Evolutionary conservation across 1,140 invertebrate species (phyloP).

Genomic region (Drosophila lacertosa): DNA sequence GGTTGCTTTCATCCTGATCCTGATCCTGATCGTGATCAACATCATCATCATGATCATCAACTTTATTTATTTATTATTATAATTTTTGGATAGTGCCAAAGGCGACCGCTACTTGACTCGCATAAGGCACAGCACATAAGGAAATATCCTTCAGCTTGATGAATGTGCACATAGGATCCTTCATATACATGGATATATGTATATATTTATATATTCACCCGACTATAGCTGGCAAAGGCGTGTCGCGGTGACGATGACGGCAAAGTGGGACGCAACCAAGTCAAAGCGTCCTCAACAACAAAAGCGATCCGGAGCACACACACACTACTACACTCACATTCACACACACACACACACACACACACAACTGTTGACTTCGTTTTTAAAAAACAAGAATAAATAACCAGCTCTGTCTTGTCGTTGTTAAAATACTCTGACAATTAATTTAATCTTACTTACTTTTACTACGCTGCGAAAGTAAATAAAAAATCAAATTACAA

Average conservation of each 20-base stretch:
- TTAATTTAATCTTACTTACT: no score
- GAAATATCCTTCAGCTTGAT: slow-evolving; percentile 5
- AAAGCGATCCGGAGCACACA: slow-evolving; percentile 42
- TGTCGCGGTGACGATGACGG: slow-evolving; percentile 45
- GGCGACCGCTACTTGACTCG: slow-evolving; percentile 41
- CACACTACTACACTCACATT: slow-evolving; percentile 19
- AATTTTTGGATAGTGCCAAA: slow-evolving; percentile 29
- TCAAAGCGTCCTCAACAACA: slow-evolving; percentile 72
- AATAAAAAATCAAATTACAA: neutral
- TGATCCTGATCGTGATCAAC: slow-evolving; percentile 14
- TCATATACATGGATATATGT: neutral
- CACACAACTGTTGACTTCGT: slow-evolving; percentile 63
- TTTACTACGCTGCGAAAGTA: no score
- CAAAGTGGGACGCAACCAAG: slow-evolving; percentile 80
- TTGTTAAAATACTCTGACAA: neutral
- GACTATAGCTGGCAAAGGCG: slow-evolving; percentile 28
- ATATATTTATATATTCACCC: neutral
- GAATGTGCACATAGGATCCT: slow-evolving; percentile 1
- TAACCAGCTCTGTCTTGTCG: neutral
- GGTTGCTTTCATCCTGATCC: slow-evolving; percentile 33
- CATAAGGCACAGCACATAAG: slow-evolving; percentile 25
- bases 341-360: slow-evolving; percentile 23
- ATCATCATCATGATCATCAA: slow-evolving; percentile 7
- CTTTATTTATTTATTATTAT: slow-evolving; percentile 60
- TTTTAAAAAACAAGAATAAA: slow-evolving; percentile 24